phyloP scores from a whole-genome alignment of 2,797 vertebrate species.

The Lepidocolaptes lacrymiger region DNA sequence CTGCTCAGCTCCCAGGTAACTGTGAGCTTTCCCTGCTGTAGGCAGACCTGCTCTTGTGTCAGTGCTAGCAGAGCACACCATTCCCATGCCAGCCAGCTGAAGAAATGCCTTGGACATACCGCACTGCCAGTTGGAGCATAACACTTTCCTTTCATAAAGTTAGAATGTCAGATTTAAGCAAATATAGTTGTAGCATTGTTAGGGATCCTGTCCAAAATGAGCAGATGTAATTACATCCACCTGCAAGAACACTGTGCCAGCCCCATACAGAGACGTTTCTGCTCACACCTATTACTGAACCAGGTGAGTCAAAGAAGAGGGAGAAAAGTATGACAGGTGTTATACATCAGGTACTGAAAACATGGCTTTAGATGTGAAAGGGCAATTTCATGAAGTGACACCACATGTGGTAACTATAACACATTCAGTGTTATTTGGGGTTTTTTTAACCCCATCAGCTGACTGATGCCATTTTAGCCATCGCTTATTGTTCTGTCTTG shows the following conservation, averaged over 20 bases:
- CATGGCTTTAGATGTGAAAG: not conserved
- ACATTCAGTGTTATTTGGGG: not conserved
- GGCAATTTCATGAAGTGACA: not conserved
- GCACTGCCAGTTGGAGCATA: not conserved
- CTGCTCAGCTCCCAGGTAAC: not conserved
- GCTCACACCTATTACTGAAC: not conserved
- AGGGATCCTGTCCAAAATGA: not conserved
- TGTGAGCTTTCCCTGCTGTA: not conserved
- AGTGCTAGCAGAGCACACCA: not conserved
- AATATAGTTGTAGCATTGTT: not conserved
- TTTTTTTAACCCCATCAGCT: not conserved
- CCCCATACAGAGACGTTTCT: not conserved
- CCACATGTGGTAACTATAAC: not conserved
- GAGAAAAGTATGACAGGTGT: not conserved
- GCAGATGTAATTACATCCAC: not conserved
- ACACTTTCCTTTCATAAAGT: not conserved
- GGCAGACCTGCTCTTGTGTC: not conserved
- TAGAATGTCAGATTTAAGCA: not conserved
- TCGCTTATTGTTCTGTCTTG: not conserved
- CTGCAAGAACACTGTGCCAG: not conserved
- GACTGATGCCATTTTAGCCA: not conserved
- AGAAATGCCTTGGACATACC: not conserved
- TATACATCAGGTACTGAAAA: not conserved
- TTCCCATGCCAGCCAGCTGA: not conserved
- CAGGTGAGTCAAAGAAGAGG: not conserved